Evolutionary conservation across 2,888 invertebrate genomes (phyloP), one percentile per base, ranked within the genome.

Genomic region (Pollenia amentaria): DNA sequence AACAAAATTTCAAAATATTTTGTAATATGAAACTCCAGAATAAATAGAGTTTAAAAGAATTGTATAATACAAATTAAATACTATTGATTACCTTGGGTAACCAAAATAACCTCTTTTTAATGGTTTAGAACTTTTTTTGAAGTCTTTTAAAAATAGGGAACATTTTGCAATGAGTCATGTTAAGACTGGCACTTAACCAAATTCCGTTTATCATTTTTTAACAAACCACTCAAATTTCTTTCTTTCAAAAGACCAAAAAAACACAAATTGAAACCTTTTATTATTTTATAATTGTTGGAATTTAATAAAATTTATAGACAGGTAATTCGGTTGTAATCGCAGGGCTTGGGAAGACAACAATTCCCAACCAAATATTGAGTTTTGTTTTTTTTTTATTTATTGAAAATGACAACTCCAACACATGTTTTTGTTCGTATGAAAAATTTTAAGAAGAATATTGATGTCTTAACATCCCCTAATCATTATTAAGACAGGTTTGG

Each of bases 371-470:
- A 29, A 29, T 29, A 29, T 29, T 29, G 29, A 29, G 29, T 14
- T 46, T 16, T 57, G 12, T 8, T 7, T 40, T 51, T 1, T 7
- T 38, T 12, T 38, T 38, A 7, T 79, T 79, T 60, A 44, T 70
- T 77, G 69, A n/a, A 12, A 64, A 48, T 44, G 48, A 75, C 65
- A 76, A 57, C n/a, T 76, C 76, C 72, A 76, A 79, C 86, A 83
- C 76, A 87, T 80, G 86, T 83, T 80, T 65, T 29, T 29, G 29
- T 29, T 6, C 16, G 29, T 29, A 16, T 9, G 2, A 46, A 18
- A 6, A 40, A 48, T 62, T 42, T 48, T 64, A 86, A 76, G 53
- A 72, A 2, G 18, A 48, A n/a, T 18, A 62, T 16, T 77, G 62
- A 77, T 55, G 55, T 69, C 70, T 70, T 64, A 77, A 55, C 53